Base-by-base conservation (phyloP, 2,888 invertebrate species). In the Euspilapteryx auroguttella region DNA sequence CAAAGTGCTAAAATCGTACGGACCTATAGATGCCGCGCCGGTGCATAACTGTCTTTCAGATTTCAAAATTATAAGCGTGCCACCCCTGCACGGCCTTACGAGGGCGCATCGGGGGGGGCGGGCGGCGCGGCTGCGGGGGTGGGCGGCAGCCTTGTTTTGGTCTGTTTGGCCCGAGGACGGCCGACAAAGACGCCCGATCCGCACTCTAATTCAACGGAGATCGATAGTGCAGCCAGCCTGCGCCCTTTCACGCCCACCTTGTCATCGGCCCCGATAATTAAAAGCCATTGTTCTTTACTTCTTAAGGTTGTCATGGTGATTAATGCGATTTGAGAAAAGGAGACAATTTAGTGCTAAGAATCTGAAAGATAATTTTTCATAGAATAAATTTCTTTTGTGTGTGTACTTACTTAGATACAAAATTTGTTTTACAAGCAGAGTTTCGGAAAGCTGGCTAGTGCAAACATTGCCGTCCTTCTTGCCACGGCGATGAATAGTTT, bases 191-290 rank as follows among this genome's bases (percentile, higher is more conserved):
- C 5, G 17, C 17, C 57, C 73, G 73, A 71, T 69, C 63, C 68
- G 68, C 65, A 65, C 73, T 71, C 73, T 73, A 73, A 75, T 75
- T 73, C 69, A 65, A 65, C 63, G 50, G 57, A 71, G 71, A 75
- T 75, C 73, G 73, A 75, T 75, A 75, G 62, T 64, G 68, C 69
- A 64, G 61, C 66, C 63, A 49, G 54, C 62, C 55, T 49, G 46
- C 25, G 58, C 64, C 68, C 59, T 69, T 73, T 69, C 50, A 58
- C 47, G 58, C 56, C 55, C 51, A 57, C 58, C 55, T 59, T 47
- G 48, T 53, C 49, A 55, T 52, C 47, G 40, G 39, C 37, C 45
- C 43, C n/a, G n/a, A 56, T 65, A 64, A 68, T 68, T 68, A 65
- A 64, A 61, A 55, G 52, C 51, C 55, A 54, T 52, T 49, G 35